A percentile compares a stretch with the other conserved stretches of the same genome.
Conservation (phyloP, 2,113 vertebrate genomes). For the Hypomesus transpacificus region DNA sequence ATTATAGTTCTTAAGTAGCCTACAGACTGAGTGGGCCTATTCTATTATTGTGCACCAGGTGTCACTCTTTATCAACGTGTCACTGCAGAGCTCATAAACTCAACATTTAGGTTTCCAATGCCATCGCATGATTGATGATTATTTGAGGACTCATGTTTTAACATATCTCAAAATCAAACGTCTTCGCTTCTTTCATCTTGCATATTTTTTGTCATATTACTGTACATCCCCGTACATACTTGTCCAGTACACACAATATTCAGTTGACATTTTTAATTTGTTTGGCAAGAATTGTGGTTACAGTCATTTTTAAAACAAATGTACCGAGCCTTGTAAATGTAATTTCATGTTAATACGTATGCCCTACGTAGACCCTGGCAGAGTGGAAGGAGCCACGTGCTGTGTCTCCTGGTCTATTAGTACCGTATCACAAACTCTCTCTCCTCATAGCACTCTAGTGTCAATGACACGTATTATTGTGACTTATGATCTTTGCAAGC, state of each 20-base stretch:
- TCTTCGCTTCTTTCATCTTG: no score
- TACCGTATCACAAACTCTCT: slow-evolving; percentile 25
- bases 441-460: slow-evolving; percentile 40
- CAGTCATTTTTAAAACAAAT: slow-evolving; percentile 27
- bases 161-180: no score
- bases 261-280: no score
- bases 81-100: background rate
- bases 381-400: slow-evolving; percentile 42
- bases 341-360: slow-evolving; percentile 49
- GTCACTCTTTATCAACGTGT: slow-evolving; percentile 56
- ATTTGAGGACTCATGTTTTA: no score
- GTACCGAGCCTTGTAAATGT: slow-evolving; percentile 45
- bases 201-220: no score
- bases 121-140: no score
- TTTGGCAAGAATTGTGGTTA: no score
- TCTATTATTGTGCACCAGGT: slow-evolving; percentile 61
- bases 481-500: background rate
- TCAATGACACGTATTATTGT: slow-evolving; percentile 26
- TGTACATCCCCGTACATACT: no score
- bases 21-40: slow-evolving; percentile 2
- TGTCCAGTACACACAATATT: no score
- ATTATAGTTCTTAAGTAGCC: no score
- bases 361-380: slow-evolving; percentile 16
- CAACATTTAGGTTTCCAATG: no score
- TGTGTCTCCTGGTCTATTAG: slow-evolving; percentile 46